These are phyloP conservation scores for Salticus scenicus DNA, from an alignment of 2,888 invertebrate genomes.

Conservation along the genomic window DNA sequence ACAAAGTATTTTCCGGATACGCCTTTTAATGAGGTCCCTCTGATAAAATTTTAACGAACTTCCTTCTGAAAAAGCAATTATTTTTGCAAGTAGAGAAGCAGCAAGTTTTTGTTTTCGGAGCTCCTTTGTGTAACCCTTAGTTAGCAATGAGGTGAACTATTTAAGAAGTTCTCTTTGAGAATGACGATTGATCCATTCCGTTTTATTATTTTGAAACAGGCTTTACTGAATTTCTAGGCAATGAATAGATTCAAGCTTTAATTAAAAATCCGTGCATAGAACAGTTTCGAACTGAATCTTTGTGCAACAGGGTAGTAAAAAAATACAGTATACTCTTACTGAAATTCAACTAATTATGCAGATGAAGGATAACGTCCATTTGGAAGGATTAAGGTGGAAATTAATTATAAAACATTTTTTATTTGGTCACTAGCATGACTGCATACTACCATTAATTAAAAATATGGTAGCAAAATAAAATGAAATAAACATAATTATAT, in stretches of 20 bases:
- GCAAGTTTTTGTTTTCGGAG: slow-evolving; percentile 2
- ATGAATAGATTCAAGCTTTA: not conserved
- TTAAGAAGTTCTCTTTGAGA: not conserved
- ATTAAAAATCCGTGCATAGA: not conserved
- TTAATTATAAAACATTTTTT: too few species aligned
- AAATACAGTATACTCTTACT: not conserved
- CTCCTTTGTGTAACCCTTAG: not conserved
- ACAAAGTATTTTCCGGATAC: slow-evolving; percentile 14
- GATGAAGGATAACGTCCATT: not conserved
- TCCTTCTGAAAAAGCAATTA: slow-evolving; percentile 10
- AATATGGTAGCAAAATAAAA: too few species aligned
- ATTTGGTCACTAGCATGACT: too few species aligned
- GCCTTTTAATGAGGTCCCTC: slow-evolving; percentile 14
- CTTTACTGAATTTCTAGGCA: not conserved
- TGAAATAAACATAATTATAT: too few species aligned
- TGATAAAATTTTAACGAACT: slow-evolving; percentile 16
- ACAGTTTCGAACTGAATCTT: not conserved
- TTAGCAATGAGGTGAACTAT: not conserved
- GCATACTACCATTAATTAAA: too few species aligned
- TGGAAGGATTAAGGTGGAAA: too few species aligned
- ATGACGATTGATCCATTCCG: not conserved
- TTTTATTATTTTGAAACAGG: not conserved
- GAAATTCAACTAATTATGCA: not conserved
- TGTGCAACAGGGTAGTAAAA: not conserved
- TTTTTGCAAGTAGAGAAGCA: not conserved